Evolutionary conservation across 2,797 vertebrate species (phyloP), one percentile per base, ranked within the genome.

Genomic region (Dermochelys coriacea): DNA sequence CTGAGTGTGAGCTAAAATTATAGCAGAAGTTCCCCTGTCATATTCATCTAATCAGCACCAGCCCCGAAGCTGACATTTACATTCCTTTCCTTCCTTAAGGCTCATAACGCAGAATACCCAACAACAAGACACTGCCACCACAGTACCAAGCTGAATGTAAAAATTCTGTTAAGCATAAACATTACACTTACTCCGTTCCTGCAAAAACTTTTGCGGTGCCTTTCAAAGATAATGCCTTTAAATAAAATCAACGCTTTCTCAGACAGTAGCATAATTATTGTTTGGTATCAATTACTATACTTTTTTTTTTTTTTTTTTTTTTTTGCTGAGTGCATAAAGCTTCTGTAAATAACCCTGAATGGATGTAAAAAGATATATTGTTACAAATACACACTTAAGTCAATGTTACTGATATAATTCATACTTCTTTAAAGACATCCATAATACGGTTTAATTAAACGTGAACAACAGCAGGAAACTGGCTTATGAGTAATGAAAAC

Each of bases 391-490:
- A 50, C 25, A 12, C 52, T 37, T 41, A 87, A 80, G 84, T 89
- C 86, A 86, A 5, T 1, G 41, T 81, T 29, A 8, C 14, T 0
- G 0, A 61, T 27, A 78, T 49, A 64, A 47, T 12, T 29, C 29
- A 82, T 49, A 47, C 23, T 74, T 88, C 92, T 90, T 79, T 8
- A 34, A 94, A 90, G 82, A 68, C 82, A 95, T 82, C 88, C 64
- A 34, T 74, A 75, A 68, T 18, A 37, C 15, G 1, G 4, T 78
- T 87, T 54, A 96, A 94, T 86, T 79, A 89, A 92, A 93, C 2
- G 25, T 31, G 80, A 77, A 95, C 86, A 84, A 94, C 34, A 49
- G 74, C 81, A 94, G 91, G 89, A 96, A 96, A 86, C 87, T 84
- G 19, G 10, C 55, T 78, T 50, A 80, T 15, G 71, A 91, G 31